These are phyloP conservation scores for Ichneumoninae sp. DNA, from an alignment of 2,888 invertebrate species.

Conservation along the genomic window DNA sequence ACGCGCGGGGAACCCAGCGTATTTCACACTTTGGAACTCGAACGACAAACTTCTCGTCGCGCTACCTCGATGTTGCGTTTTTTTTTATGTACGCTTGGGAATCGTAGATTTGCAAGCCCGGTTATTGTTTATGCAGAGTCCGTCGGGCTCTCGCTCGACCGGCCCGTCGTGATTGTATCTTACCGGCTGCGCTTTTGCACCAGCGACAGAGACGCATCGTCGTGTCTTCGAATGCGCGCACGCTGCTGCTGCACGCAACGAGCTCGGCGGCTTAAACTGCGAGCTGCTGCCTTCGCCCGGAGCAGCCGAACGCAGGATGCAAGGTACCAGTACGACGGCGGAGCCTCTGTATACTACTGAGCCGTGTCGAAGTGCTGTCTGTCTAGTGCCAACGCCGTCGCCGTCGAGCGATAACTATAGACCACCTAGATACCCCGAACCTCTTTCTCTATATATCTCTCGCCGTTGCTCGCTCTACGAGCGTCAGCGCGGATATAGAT, in stretches of 20 bases:
- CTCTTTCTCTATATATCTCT: not conserved
- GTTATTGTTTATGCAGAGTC: not conserved
- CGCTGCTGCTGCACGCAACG: slow-evolving; percentile 18
- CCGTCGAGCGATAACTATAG: slow-evolving; percentile 61
- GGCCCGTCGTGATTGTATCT: slow-evolving; percentile 4
- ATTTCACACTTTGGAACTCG: not conserved
- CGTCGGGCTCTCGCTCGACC: not conserved
- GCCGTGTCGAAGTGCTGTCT: not conserved
- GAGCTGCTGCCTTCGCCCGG: not conserved
- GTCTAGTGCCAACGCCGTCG: slow-evolving; percentile 13
- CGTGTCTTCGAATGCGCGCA: slow-evolving; percentile 11
- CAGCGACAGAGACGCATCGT: slow-evolving; percentile 1
- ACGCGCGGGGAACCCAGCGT: not conserved
- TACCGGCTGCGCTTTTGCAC: slow-evolving; percentile 26
- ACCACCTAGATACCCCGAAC: slow-evolving; percentile 30
- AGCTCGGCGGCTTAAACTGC: not conserved
- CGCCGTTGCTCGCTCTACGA: slow-evolving; percentile 18
- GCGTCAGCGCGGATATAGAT: slow-evolving; percentile 28
- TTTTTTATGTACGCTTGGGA: not conserved
- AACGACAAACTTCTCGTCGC: not conserved
- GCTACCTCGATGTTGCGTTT: not conserved
- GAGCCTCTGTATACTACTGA: slow-evolving; percentile 28
- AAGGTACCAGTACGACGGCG: not conserved
- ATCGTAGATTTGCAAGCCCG: not conserved
- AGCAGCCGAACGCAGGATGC: not conserved